Evolutionary conservation across 2,113 vertebrate genomes (phyloP), one percentile per base, ranked within the genome.

Genomic region (Plecturocebus donacophilus): DNA sequence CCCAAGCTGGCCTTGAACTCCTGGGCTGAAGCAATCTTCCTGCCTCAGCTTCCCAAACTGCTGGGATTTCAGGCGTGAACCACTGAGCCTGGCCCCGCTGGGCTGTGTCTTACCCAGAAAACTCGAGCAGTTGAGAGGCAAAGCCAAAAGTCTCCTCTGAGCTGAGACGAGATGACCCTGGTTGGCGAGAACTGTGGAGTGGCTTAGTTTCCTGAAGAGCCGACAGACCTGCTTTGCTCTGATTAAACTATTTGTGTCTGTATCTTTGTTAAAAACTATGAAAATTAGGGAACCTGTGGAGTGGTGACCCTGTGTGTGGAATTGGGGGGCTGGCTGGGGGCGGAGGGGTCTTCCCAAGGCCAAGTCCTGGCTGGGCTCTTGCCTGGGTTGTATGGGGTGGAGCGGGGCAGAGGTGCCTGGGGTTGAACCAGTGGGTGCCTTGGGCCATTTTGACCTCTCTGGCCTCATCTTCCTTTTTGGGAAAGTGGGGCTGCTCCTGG

Each of bases 401-500:
- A 64, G 4, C 3, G 38, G 19, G 10, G 1, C 32, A 8, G 75
- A 30, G 45, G 68, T 23, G 38, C 10, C 54, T 40, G 76, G 38
- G 58, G 42, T n/a, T 4, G 35, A 45, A 10, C 35, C 73, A 6
- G 27, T 2, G 6, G 56, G 64, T 2, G 30, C 30, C 64, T 32
- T 16, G 30, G 66, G 66, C 7, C 61, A 64, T 64, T 64, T 40
- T 30, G 25, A 27, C 25, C 66, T 25, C 13, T 1, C 25, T 25
- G 14, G 23, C 35, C 40, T 19, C 35, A 17, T 13, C 77, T 52
- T 70, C 52, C 4, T 79, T 49, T 45, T 5, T 19, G 45, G 83
- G 75, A 71, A 21, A 0, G 4, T 0, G 1, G 35, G 25, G 35
- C 42, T 32, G 42, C 35, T 16, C 6, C 40, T 8, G 1, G 7